Conservation (phyloP, 2,113 vertebrate species). For the Podarcis cretensis region DNA sequence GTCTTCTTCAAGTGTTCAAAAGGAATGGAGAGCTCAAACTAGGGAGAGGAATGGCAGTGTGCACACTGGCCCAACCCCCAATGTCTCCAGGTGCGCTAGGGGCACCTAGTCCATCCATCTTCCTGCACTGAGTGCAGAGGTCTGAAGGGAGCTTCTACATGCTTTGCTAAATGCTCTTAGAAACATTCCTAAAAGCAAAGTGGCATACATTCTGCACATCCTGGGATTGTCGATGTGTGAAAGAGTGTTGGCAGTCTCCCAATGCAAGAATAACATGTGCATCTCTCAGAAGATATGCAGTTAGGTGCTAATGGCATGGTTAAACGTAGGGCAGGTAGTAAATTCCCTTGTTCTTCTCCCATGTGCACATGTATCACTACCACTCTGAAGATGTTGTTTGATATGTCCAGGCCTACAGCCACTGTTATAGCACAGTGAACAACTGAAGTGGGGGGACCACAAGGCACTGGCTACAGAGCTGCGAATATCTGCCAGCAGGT, state of each 20-base stretch:
- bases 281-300: neutral
- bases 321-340: neutral
- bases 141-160: no score
- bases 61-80: no score
- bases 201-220: neutral
- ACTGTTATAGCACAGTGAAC: neutral
- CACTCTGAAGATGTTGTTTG: neutral
- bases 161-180: no score
- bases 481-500: neutral
- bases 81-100: no score
- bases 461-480: neutral
- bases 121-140: no score
- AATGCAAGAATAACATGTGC: neutral
- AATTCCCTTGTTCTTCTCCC: neutral
- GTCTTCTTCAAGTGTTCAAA: no score
- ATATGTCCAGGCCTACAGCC: neutral
- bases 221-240: neutral
- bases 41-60: no score
- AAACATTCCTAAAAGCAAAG: neutral
- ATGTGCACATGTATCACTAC: neutral
- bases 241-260: neutral
- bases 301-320: neutral
- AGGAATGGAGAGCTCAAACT: no score
- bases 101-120: no score
- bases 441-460: neutral